Base-by-base conservation (phyloP, 2,888 invertebrate genomes). In the Trachelus troglodyta region DNA sequence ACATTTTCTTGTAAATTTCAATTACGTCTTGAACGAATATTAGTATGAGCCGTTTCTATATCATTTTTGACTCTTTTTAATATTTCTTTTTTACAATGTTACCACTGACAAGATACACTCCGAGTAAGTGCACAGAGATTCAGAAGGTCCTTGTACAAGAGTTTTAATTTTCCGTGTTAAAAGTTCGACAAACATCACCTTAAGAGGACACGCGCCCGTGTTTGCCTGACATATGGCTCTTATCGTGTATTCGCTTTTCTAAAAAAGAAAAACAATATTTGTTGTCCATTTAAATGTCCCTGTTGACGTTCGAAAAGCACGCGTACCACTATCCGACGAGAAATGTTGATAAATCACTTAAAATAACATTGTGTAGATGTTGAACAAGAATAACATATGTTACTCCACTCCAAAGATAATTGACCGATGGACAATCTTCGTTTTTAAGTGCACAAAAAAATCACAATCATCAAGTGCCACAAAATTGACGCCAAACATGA, bases 151-250 rank as follows among this genome's bases (percentile, higher is more conserved):
- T 56, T 56, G 56, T 56, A 56, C 23, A 56, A 56, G 56, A 56
- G 56, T 56, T 56, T 56, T 56, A 56, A 56, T 23, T 78, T 78
- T 73, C 37, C 78, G 78, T 73, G 78, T 77, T 76, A 76, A 80
- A 75, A 76, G 76, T 77, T 75, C 75, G 77, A 77, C 75, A 68
- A 74, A 40, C 56, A 73, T 74, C 76, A 77, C 75, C 76, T n/a
- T 74, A 73, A 73, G 69, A 78, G 78, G 77, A 78, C 81, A 81
- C 81, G 81, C 81, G 80, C 76, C 81, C 77, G 73, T 81, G 81
- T 81, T 81, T 81, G 79, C 81, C 78, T 76, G 81, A 74, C 81
- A 79, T 81, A 78, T 81, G 81, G 81, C 75, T 68, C 76, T 71
- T 71, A 31, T 56, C n/a, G 33, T 71, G 69, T 75, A 68, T 77